Conservation (phyloP, 2,797 vertebrate genomes). For the Trachurus trachurus region DNA sequence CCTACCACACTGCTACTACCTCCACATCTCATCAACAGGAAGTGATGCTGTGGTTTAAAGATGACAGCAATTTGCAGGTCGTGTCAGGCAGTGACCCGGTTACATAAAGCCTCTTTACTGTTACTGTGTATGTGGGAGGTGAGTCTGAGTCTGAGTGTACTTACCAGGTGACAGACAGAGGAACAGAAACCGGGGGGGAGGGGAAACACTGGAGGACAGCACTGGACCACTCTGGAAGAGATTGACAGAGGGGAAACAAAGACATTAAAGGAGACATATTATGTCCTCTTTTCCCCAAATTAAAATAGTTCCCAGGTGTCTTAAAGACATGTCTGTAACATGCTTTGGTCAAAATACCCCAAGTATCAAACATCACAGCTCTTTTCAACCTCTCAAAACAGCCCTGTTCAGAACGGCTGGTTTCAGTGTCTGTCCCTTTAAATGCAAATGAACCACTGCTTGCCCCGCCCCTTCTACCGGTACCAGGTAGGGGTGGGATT, state of each 20-base stretch:
- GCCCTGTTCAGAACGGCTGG: too few species aligned
- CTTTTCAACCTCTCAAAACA: too few species aligned
- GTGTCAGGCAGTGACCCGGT: constrained; percentile 26
- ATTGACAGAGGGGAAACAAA: not conserved
- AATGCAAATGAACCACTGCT: too few species aligned
- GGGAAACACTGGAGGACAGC: constrained; percentile 73
- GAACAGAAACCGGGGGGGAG: constrained; percentile 66
- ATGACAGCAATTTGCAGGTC: constrained; percentile 35
- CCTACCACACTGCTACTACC: not conserved
- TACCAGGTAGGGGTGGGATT: too few species aligned
- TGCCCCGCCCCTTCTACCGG: too few species aligned
- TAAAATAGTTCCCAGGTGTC: too few species aligned
- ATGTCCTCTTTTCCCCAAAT: too few species aligned
- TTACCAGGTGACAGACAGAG: constrained; percentile 74
- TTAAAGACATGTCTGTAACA: too few species aligned
- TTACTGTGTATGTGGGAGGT: constrained; percentile 40
- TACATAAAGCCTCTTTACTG: constrained; percentile 40
- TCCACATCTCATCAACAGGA: constrained; percentile 1
- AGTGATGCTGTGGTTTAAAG: constrained; percentile 15
- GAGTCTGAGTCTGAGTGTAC: constrained; percentile 49
- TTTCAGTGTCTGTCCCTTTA: too few species aligned
- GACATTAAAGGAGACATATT: not conserved
- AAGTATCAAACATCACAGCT: too few species aligned
- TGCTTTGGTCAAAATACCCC: too few species aligned
- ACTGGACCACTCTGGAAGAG: constrained; percentile 69